phyloP scores from a whole-genome alignment of 2,797 vertebrate species.

The Nothura maculosa region DNA sequence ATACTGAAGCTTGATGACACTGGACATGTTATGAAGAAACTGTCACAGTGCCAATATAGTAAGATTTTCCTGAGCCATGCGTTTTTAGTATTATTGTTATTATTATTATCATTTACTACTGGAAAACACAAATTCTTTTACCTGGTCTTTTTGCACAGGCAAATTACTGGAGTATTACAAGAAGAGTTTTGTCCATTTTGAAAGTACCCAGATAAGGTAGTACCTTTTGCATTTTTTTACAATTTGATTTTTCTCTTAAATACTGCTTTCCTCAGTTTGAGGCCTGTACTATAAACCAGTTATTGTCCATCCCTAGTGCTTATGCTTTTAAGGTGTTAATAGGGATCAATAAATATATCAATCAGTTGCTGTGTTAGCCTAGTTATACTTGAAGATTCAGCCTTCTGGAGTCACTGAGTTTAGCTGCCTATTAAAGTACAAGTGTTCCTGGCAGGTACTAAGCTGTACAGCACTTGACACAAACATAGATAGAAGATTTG shows the following conservation, averaged over 20 bases:
- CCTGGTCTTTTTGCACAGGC: not conserved
- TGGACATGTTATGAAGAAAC: not conserved
- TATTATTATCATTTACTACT: not conserved
- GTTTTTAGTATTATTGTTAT: not conserved
- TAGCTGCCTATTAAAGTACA: not conserved
- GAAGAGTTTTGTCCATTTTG: not conserved
- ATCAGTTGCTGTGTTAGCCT: not conserved
- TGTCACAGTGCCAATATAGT: not conserved
- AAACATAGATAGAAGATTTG: not conserved
- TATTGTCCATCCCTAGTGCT: not conserved
- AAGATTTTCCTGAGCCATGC: not conserved
- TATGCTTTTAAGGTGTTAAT: not conserved
- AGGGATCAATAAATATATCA: not conserved
- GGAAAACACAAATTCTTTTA: not conserved
- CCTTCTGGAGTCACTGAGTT: not conserved
- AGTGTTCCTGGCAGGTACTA: not conserved
- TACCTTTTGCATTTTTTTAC: not conserved
- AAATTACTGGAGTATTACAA: not conserved
- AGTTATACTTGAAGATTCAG: not conserved
- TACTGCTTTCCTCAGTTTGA: not conserved
- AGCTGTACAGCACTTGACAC: not conserved
- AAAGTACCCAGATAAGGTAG: not conserved
- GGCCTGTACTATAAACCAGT: not conserved
- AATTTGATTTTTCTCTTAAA: not conserved
- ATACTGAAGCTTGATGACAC: not conserved